Evolutionary conservation across 2,888 invertebrate species (phyloP), one percentile per base, ranked within the genome.

Genomic region (Nudaria mundana): DNA sequence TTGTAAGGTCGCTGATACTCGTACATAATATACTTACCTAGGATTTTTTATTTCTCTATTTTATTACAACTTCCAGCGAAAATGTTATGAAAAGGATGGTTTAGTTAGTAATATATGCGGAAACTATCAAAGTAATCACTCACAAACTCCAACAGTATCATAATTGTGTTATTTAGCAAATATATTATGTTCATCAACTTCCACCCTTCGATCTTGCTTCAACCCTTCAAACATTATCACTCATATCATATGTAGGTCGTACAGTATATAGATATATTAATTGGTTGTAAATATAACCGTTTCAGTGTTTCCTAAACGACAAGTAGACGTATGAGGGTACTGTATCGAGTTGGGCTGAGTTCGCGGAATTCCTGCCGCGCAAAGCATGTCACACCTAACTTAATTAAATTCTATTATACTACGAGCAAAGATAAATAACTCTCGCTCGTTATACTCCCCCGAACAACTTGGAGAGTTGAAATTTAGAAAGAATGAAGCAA

Each of bases 381-480:
- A 65, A 76, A 75, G 74, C 75, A 76, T 82, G 85, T 86, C 82
- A 75, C 81, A 76, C 79, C 69, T 76, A 76, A 81, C 85, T 86
- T 86, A 86, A 86, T 86, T 87, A 87, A 86, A 86, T 85, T 87
- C 86, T 86, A 82, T 83, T 81, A 81, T 78, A 84, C 80, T 72
- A 65, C 66, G 45, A 66, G 72, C 69, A 67, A 77, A 85, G 84
- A 86, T 85, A 86, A 86, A 87, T 86, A 85, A 83, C 86, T 78
- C 74, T 42, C 63, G 65, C 69, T 68, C 60, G 75, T 76, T 71
- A 80, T 67, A 63, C 63, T 54, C 48, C 50, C 46, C 46, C 50
- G 52, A 63, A 60, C 63, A 66, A 70, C 66, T 68, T 66, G 60
- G 64, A 52, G 56, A 63, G 52, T 60, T 58, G 54, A 68, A 76